Conservation (phyloP, 1,140 invertebrate genomes). For the Danaus melanippus region DNA sequence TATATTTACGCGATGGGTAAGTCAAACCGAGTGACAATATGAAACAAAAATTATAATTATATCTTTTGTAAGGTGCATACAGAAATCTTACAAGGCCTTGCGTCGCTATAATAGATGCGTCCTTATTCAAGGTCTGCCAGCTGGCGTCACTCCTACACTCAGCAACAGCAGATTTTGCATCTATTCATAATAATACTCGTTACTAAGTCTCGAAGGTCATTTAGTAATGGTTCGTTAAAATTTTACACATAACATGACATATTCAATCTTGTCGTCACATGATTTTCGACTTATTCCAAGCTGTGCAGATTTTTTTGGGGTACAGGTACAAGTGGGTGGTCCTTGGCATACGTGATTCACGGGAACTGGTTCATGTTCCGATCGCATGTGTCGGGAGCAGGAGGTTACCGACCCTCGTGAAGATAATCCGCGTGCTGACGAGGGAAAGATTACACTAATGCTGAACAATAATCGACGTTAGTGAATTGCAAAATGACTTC, state of each 20-base stretch:
- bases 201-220: slow-evolving; percentile 8
- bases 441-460: slow-evolving; percentile 31
- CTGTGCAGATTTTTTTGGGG: slow-evolving; percentile 17
- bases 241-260: no score
- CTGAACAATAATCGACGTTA: slow-evolving; percentile 26
- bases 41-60: neutral
- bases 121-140: slow-evolving; percentile 57
- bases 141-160: slow-evolving; percentile 57
- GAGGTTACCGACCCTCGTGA: slow-evolving; percentile 49
- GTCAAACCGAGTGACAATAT: no score
- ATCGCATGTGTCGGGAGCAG: slow-evolving; percentile 49
- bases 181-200: slow-evolving; percentile 9
- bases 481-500: slow-evolving; percentile 20
- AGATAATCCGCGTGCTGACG: slow-evolving; percentile 48
- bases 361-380: slow-evolving; percentile 54
- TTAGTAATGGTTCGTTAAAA: no score
- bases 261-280: no score
- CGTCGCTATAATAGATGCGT: slow-evolving; percentile 56
- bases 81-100: slow-evolving; percentile 56
- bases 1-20: no score
- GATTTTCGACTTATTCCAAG: slow-evolving; percentile 2
- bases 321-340: slow-evolving; percentile 27
- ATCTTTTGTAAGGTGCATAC: slow-evolving; percentile 28
- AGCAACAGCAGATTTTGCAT: slow-evolving; percentile 44
- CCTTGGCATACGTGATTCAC: slow-evolving; percentile 48